Evolutionary conservation across 1,140 invertebrate genomes (phyloP).

Genomic region (Acromyrmex charruanus): DNA sequence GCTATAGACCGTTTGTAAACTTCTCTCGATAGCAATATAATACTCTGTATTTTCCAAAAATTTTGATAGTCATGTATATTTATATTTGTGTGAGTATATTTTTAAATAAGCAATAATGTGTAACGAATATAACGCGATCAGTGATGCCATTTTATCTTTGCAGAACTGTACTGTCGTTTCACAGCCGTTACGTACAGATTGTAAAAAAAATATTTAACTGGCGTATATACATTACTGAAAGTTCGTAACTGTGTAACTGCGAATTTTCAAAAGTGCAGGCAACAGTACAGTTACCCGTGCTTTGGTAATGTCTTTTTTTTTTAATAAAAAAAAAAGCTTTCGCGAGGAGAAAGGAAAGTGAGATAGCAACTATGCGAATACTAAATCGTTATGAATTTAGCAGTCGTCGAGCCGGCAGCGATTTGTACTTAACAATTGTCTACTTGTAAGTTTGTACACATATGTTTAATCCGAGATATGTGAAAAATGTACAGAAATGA

Average conservation of each 20-base stretch:
- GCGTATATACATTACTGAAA: conserved; percentile 20
- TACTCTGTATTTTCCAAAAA: conserved; percentile 57
- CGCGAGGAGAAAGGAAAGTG: conserved; percentile 50
- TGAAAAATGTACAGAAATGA: conserved; percentile 43
- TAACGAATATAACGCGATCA: conserved; percentile 50
- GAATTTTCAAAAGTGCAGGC: conserved; percentile 3
- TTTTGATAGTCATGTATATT: conserved; percentile 52
- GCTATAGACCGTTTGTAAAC: conserved; percentile 23
- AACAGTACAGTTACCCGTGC: neutral
- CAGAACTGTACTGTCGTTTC: conserved; percentile 50
- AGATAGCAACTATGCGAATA: conserved; percentile 34
- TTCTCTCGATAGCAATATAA: conserved; percentile 54
- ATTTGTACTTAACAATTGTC: conserved; percentile 49
- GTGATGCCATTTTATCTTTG: conserved; percentile 34
- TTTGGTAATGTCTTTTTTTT: conserved; percentile 1
- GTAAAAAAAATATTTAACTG: conserved; percentile 47
- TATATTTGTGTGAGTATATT: conserved; percentile 57
- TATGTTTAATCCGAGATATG: conserved; percentile 18
- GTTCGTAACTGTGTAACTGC: conserved; percentile 30
- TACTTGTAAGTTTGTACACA: conserved; percentile 46
- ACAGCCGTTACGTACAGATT: conserved; percentile 35
- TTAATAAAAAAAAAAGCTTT: conserved; percentile 5
- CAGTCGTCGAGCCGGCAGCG: conserved; percentile 14
- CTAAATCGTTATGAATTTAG: conserved; percentile 14
- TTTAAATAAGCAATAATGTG: conserved; percentile 61